Percentiles rank a stretch among this genome's conserved stretches.
These are phyloP conservation scores for Chunga burmeisteri DNA, from an alignment of 2,113 vertebrate species.

Conservation along the genomic window DNA sequence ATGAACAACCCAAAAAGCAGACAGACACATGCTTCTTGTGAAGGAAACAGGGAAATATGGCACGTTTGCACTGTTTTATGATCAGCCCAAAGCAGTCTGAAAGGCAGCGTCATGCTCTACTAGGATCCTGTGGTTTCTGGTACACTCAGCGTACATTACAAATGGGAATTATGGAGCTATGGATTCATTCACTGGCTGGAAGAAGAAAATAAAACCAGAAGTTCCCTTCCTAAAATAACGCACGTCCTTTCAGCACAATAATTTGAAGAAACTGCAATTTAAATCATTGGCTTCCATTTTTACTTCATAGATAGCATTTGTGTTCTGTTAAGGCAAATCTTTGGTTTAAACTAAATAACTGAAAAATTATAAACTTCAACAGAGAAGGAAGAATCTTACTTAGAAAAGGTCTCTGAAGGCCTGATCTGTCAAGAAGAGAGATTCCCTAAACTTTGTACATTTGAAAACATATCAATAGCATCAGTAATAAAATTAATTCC, in stretches of 20 bases:
- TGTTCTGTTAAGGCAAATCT: neutral
- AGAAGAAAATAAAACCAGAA: neutral
- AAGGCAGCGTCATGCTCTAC: neutral
- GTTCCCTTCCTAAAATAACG: neutral
- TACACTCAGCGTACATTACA: neutral
- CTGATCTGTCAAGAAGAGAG: neutral
- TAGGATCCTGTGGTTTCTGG: neutral
- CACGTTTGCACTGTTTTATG: neutral
- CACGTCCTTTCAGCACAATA: neutral
- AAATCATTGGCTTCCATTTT: neutral
- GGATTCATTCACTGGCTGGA: neutral
- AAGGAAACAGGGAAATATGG: neutral
- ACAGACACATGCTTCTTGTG: neutral
- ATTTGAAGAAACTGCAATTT: neutral
- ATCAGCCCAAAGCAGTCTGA: neutral
- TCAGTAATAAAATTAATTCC: neutral
- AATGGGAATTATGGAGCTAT: neutral
- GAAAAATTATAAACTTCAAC: neutral
- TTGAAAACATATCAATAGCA: neutral
- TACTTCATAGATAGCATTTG: neutral
- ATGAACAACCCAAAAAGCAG: neutral
- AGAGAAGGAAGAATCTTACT: neutral
- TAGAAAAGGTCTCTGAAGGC: neutral
- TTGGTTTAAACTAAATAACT: neutral
- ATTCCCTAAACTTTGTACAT: neutral